Evolutionary conservation across 2,888 invertebrate genomes (phyloP).

Genomic region (Amorpha juglandis): DNA sequence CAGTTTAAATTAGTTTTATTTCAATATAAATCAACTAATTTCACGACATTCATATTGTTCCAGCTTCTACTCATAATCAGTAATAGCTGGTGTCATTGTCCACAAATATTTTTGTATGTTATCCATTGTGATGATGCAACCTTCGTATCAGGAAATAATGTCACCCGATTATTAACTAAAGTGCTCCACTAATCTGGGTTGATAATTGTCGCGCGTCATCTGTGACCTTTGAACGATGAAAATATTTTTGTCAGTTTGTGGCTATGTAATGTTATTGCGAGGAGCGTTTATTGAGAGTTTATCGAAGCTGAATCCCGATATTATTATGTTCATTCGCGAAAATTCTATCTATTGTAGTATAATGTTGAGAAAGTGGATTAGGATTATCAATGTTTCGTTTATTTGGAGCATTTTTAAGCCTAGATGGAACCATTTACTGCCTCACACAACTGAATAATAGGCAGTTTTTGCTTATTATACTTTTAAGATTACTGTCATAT

Average conservation of each 20-base stretch:
- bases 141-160: slow-evolving; percentile 4
- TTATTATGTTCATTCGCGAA: not conserved
- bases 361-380: too few species aligned
- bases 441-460: too few species aligned
- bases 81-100: not conserved
- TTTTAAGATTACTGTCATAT: too few species aligned
- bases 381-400: too few species aligned
- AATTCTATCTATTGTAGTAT: not conserved
- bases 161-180: slow-evolving; percentile 22
- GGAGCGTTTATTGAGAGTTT: not conserved
- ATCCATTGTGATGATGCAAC: slow-evolving; percentile 5
- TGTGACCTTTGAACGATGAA: slow-evolving; percentile 34
- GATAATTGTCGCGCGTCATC: slow-evolving; percentile 34
- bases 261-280: slow-evolving; percentile 2
- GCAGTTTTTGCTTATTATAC: too few species aligned
- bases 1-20: too few species aligned
- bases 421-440: too few species aligned
- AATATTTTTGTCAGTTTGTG: slow-evolving; percentile 27
- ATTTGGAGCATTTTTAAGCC: too few species aligned
- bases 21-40: too few species aligned
- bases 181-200: slow-evolving; percentile 27
- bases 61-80: not conserved
- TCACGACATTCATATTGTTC: too few species aligned
- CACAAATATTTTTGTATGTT: slow-evolving; percentile 1
- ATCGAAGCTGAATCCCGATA: not conserved